Percentiles rank a stretch among this genome's conserved stretches.
phyloP scores from a whole-genome alignment of 1,140 invertebrate genomes.

The Macrobrachium nipponense region DNA sequence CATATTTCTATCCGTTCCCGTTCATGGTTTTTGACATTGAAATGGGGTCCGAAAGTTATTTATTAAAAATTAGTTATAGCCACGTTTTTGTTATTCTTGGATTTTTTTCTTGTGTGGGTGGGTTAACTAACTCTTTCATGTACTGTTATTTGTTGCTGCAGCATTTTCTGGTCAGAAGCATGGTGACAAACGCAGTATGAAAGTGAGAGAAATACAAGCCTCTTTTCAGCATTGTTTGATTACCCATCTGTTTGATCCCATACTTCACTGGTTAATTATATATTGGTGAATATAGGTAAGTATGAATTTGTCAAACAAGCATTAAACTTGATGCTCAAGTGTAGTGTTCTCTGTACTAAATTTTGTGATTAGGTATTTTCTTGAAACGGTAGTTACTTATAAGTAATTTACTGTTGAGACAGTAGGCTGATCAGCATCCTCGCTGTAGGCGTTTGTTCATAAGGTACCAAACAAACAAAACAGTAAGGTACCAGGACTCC shows the following conservation, averaged over 20 bases:
- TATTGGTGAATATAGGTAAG: neutral
- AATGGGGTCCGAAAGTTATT: neutral
- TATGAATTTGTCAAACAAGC: neutral
- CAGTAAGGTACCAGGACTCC: no score
- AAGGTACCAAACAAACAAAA: no score
- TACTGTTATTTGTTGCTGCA: slow-evolving; percentile 37
- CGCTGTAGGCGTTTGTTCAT: no score
- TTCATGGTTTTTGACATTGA: neutral
- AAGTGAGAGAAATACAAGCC: slow-evolving; percentile 53
- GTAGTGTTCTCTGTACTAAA: neutral
- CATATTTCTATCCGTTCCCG: neutral
- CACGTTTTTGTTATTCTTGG: slow-evolving; percentile 19
- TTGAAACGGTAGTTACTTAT: no score
- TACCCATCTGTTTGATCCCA: neutral
- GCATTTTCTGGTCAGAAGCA: slow-evolving; percentile 42
- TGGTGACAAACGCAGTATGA: slow-evolving; percentile 41
- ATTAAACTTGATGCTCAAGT: neutral
- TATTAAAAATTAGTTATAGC: slow-evolving; percentile 9
- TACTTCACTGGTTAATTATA: neutral
- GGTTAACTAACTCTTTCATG: slow-evolving; percentile 20
- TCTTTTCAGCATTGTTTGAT: slow-evolving; percentile 35
- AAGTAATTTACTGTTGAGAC: no score
- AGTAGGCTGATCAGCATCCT: no score
- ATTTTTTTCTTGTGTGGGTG: slow-evolving; percentile 23
- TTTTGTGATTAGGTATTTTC: no score